Evolutionary conservation across 2,797 vertebrate genomes (phyloP), one percentile per base, ranked within the genome.

Genomic region (Falco rusticolus): DNA sequence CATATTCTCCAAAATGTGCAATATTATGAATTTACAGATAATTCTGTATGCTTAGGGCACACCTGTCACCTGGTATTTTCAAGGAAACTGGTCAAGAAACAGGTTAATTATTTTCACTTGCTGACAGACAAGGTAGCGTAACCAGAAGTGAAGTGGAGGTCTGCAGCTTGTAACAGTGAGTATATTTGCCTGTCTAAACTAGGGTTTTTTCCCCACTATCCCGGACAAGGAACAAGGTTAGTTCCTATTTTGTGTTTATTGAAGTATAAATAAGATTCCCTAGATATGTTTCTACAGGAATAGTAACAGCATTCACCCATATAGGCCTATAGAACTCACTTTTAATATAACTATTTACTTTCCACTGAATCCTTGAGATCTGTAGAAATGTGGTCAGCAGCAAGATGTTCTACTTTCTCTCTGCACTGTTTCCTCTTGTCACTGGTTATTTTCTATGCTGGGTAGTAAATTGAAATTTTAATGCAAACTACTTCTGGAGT

Each of bases 81-180:
- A 94, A 90, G 66, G 48, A 92, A 96, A 80, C 56, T 31, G 41
- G 61, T 90, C 84, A 84, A 78, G 70, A 91, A 89, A 69, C 41
- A 41, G 53, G 57, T 56, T 82, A 24, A 24, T 91, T 88, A 88
- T 87, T 94, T 82, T 79, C 63, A 63, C 16, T 74, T 90, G 93
- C n/a, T 94, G 89, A 90, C 22, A 76, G 91, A 88, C 29, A 41
- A 89, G 57, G 85, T 37, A 74, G 56, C 13, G 12, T n/a, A 92
- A 91, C 71, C 64, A 83, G 80, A 88, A 94, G 51, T 85, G 37
- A 84, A 66, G 24, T 5, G 59, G 50, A 95, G 48, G 63, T 59
- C 76, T 60, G 76, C 59, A 82, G 65, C 22, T 82, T 84, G 2
- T 47, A 85, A 91, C 34, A 88, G 22, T 0, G 4, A 87, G 29